Evolutionary conservation across 2,113 vertebrate species (phyloP).

Genomic region (Nyctibius bracteatus): DNA sequence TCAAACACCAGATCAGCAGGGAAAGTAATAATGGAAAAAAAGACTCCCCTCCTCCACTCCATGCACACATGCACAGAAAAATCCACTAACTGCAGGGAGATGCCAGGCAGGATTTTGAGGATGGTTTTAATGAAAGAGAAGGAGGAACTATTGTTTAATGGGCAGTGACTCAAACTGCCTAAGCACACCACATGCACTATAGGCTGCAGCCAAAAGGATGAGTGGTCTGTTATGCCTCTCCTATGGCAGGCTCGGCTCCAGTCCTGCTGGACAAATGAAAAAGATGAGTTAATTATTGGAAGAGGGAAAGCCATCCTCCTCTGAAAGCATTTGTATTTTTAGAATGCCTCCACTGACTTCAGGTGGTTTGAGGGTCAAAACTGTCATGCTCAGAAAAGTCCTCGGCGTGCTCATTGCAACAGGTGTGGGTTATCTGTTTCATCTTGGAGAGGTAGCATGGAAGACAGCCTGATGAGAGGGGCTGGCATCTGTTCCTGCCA

Average conservation of each 20-base stretch:
- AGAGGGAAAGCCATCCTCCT: neutral
- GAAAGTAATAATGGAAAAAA: neutral
- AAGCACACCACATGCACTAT: neutral
- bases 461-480: neutral
- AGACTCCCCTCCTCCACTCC: neutral
- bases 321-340: neutral
- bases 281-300: neutral
- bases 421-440: neutral
- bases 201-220: neutral
- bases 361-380: neutral
- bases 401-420: fast-evolving
- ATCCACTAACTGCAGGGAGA: neutral
- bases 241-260: neutral
- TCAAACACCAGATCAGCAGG: constrained; percentile 14
- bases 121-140: constrained; percentile 1
- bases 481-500: neutral
- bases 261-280: neutral
- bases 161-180: neutral
- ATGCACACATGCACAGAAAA: neutral
- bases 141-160: neutral
- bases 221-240: neutral
- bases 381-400: neutral
- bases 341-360: neutral
- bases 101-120: neutral
- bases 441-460: neutral